phyloP scores from a whole-genome alignment of 2,113 vertebrate genomes.

The Etia nguti region DNA sequence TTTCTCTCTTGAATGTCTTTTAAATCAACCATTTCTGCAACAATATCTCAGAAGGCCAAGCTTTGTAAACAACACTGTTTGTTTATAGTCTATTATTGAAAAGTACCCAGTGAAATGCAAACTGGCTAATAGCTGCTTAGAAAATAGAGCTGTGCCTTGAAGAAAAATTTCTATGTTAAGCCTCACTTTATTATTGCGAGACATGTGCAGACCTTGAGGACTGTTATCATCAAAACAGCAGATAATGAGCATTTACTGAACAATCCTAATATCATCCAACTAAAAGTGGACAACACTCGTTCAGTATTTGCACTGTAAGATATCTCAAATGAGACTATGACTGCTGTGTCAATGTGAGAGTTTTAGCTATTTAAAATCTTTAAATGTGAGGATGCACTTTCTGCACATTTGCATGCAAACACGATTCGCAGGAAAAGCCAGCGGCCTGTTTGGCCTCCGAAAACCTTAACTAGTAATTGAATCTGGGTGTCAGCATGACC shows the following conservation, averaged over 20 bases:
- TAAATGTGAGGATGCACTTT: neutral
- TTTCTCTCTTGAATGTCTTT: neutral
- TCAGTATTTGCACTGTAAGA: neutral
- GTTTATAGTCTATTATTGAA: neutral
- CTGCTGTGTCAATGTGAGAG: neutral
- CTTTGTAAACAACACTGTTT: neutral
- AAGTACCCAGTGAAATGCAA: neutral
- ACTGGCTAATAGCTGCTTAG: neutral
- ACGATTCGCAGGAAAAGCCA: conserved; percentile 2
- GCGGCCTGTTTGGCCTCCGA: conserved; percentile 42
- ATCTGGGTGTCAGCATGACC: conserved; percentile 40
- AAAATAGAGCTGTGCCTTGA: neutral
- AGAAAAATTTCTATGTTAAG: neutral
- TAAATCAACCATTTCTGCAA: neutral
- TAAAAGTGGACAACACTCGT: neutral
- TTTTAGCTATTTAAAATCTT: neutral
- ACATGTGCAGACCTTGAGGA: neutral
- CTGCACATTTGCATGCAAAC: conserved; percentile 24
- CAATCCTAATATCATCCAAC: neutral
- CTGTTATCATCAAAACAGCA: neutral
- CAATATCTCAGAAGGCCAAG: neutral
- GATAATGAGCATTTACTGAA: neutral
- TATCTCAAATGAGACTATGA: neutral
- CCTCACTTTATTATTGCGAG: neutral
- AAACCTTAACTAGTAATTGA: conserved; percentile 23